These are phyloP conservation scores for Mungos mungo DNA, from an alignment of 2,113 vertebrate genomes.

Conservation along the genomic window DNA sequence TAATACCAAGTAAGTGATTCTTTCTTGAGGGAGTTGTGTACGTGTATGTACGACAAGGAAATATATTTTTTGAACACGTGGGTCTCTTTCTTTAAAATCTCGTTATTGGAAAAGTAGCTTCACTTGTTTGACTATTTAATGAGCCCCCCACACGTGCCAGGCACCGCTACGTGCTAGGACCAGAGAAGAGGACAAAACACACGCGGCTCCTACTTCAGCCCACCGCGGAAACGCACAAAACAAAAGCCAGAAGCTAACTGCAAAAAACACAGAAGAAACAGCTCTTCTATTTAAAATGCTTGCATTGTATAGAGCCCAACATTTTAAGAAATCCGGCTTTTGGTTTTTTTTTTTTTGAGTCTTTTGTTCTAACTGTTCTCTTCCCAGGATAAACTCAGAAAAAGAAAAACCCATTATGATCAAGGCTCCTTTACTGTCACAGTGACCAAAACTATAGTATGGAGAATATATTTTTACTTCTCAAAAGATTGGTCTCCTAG, in stretches of 20 bases:
- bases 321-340: background rate
- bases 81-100: constrained; percentile 13
- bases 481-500: background rate
- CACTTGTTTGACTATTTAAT: background rate
- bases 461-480: background rate
- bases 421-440: background rate
- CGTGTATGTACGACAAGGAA: background rate
- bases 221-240: background rate
- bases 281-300: constrained; percentile 19
- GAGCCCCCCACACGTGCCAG: background rate
- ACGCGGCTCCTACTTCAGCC: background rate
- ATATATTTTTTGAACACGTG: background rate
- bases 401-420: background rate
- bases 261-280: background rate
- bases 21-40: background rate
- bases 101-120: background rate
- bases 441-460: background rate
- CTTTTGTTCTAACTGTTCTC: background rate
- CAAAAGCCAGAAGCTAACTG: background rate
- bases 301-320: background rate
- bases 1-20: background rate
- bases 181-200: background rate
- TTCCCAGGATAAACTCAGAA: constrained; percentile 1
- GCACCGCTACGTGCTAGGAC: background rate
- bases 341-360: background rate